These are phyloP conservation scores for Gorsachius magnificus DNA, from an alignment of 2,797 vertebrate genomes.

Conservation along the genomic window DNA sequence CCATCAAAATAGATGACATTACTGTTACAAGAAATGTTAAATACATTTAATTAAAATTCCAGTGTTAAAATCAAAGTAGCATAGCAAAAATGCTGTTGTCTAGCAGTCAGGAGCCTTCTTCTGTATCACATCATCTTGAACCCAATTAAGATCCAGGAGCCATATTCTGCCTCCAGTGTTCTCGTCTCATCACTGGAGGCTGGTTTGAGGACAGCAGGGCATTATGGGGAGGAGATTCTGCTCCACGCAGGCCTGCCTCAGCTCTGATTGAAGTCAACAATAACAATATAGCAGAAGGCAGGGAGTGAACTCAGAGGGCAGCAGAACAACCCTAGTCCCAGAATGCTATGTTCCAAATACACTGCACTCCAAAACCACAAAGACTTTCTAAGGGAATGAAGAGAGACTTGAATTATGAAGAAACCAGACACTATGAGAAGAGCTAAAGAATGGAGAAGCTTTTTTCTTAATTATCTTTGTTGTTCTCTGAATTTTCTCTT, in stretches of 20 bases:
- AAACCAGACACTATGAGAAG: neutral
- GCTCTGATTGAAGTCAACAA: neutral
- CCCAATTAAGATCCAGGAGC: neutral
- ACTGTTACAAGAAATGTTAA: neutral
- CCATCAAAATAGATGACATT: neutral
- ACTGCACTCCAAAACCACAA: neutral
- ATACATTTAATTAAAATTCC: neutral
- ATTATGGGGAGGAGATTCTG: neutral
- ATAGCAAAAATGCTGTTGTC: neutral
- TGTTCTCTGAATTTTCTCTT: constrained; percentile 10
- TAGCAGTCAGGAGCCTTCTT: neutral
- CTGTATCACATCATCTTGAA: neutral
- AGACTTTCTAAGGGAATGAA: neutral
- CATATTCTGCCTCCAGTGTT: neutral
- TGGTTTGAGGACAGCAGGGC: neutral
- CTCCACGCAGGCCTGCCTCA: neutral
- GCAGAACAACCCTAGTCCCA: neutral
- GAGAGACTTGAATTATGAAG: neutral
- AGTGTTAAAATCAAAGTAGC: neutral
- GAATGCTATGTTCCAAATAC: neutral
- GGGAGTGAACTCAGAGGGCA: neutral
- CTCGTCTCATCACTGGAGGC: neutral
- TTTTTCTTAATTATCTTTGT: neutral
- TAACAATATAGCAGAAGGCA: neutral
- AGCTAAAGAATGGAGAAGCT: neutral